Base-by-base conservation (phyloP, 2,797 vertebrate genomes). In the Luscinia megarhynchos region DNA sequence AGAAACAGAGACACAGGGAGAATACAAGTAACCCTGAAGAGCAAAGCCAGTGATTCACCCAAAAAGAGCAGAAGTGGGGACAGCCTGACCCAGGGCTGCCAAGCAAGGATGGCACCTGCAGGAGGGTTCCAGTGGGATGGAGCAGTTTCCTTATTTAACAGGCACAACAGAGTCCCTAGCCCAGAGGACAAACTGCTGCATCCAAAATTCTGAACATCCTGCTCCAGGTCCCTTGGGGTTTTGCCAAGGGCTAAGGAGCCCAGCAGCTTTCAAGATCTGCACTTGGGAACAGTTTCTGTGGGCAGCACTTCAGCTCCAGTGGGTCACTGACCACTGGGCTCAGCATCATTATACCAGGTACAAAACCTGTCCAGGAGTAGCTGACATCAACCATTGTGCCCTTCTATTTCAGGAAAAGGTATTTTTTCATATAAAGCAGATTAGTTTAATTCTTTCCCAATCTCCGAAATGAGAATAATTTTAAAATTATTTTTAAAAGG, bases 11-110 rank as follows among this genome's bases (percentile, higher is more conserved):
- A 89, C 46, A 78, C 26, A 43, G 87, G 80, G 55, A 70, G 91
- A 90, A 95, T 67, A 50, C 29, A 92, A 73, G 92, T 27, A 88
- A 87, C 84, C 73, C 23, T 81, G 88, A 70, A 67, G 80, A 79
- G 51, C 76, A 82, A 40, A 66, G 4, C 4, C 55, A 69, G 66
- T 9, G 77, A 43, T 72, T 64, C 68, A 82, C 29, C 77, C 68
- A 27, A 12, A 26, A 38, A 57, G 68, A 81, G 61, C 15, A 82
- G 41, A 1, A 15, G 10, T 38, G 41, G 67, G 22, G 51, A 23
- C 70, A 81, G 46, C 5, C 54, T 40, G 57, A 19, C 7, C 29
- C 16, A 10, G 23, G 11, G 63, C 41, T 30, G 20, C 57, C 76
- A 34, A 43, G 79, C 66, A 26, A 19, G 62, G 69, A 15, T n/a